Percentiles rank a stretch among this genome's conserved stretches.
These are phyloP conservation scores for Turritopsis dohrnii DNA, from an alignment of 30 jellyfish, hydroid and myxozoan genomes.

Conservation along the genomic window DNA sequence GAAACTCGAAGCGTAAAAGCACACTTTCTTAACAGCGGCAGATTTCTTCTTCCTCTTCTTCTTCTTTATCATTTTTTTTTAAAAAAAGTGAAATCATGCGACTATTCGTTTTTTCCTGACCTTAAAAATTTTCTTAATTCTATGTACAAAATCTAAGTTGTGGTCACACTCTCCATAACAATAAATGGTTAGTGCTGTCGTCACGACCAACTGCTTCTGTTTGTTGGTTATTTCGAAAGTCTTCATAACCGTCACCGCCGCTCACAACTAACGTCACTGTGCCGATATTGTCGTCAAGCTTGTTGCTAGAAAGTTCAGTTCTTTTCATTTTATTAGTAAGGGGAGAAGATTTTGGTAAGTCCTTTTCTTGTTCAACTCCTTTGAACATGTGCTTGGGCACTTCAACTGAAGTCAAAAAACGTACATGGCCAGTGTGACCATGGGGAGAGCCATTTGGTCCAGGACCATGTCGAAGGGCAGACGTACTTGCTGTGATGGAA, in stretches of 20 bases:
- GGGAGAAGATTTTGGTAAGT: slow-evolving; percentile 36
- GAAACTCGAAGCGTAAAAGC: not conserved
- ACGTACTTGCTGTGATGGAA: slow-evolving; percentile 74
- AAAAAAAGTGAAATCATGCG: not conserved
- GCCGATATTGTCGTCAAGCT: slow-evolving; percentile 37
- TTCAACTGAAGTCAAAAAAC: slow-evolving; percentile 96
- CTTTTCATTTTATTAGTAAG: slow-evolving; percentile 39
- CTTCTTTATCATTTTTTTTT: no score
- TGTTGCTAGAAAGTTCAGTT: slow-evolving; percentile 31
- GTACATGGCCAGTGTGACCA: slow-evolving; percentile 99
- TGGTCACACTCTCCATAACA: slow-evolving; percentile 89
- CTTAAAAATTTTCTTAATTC: not conserved
- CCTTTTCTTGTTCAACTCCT: slow-evolving; percentile 39
- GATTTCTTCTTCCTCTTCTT: no score
- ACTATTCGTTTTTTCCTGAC: not conserved
- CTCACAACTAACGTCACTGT: slow-evolving; percentile 83
- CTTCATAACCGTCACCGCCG: slow-evolving; percentile 99
- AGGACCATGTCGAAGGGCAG: slow-evolving; percentile 67
- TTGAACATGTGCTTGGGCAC: slow-evolving; percentile 76
- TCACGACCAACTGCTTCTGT: slow-evolving; percentile 98
- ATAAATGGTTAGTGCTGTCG: slow-evolving; percentile 97
- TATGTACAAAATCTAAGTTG: not conserved
- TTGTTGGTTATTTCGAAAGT: slow-evolving; percentile 80
- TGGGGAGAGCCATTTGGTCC: slow-evolving; percentile 99
- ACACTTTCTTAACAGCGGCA: not conserved